Evolutionary conservation across 2,888 invertebrate species (phyloP).

Genomic region (Bibio marci): DNA sequence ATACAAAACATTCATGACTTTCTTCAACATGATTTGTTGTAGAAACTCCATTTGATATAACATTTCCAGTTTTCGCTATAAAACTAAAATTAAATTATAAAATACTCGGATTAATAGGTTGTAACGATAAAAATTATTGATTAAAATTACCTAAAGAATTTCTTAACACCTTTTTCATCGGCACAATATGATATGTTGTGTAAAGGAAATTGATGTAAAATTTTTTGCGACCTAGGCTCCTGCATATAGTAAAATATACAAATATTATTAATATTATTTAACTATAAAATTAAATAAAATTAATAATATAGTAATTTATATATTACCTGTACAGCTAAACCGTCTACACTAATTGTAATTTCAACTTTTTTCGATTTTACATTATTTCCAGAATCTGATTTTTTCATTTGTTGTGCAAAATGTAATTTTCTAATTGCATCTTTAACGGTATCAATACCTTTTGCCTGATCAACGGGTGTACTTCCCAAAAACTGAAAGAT

Average conservation of each 20-base stretch:
- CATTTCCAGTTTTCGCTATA: conserved; percentile 26
- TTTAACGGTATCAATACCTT: conserved; percentile 95
- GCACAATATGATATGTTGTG: conserved; percentile 98
- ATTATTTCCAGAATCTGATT: conserved; percentile 62
- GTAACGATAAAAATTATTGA: neutral
- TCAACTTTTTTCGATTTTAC: conserved; percentile 84
- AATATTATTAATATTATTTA: conserved; percentile 1
- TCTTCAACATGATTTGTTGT: conserved; percentile 35
- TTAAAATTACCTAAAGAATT: conserved; percentile 48
- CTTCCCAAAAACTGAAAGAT: conserved; percentile 92
- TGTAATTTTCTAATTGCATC: conserved; percentile 93
- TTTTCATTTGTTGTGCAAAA: conserved; percentile 82
- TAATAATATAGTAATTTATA: neutral
- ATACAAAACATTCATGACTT: conserved; percentile 90
- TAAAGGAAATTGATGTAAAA: conserved; percentile 87
- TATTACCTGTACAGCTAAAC: conserved; percentile 73
- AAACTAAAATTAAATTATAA: conserved; percentile 15
- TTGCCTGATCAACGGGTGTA: conserved; percentile 87
- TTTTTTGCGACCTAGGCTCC: conserved; percentile 57
- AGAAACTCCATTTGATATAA: conserved; percentile 8
- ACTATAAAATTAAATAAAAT: conserved; percentile 1
- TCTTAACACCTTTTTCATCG: conserved; percentile 95
- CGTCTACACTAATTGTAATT: conserved; percentile 93
- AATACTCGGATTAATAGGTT: neutral
- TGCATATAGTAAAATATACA: conserved; percentile 22